phyloP scores from a whole-genome alignment of 2,888 invertebrate species.

The Hololepta plana region DNA sequence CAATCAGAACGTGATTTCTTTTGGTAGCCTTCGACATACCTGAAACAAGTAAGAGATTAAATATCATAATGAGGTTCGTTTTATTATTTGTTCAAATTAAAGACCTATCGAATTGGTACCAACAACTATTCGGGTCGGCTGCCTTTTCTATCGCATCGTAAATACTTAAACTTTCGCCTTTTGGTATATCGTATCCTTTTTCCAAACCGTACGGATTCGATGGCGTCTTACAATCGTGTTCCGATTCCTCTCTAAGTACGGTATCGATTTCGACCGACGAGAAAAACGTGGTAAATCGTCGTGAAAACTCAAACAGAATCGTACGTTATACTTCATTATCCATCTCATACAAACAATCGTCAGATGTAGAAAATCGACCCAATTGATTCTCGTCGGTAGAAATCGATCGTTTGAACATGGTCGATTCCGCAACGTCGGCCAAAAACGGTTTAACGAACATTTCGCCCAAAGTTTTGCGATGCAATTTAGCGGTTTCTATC shows the following conservation, averaged over 20 bases:
- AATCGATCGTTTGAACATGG: constrained; percentile 94
- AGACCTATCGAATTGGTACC: constrained; percentile 15
- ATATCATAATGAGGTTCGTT: too few species aligned
- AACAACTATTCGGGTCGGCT: constrained; percentile 16
- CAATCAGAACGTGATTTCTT: too few species aligned
- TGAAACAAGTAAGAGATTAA: too few species aligned
- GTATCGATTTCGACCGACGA: constrained; percentile 89
- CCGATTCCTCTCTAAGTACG: constrained; percentile 81
- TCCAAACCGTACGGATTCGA: constrained; percentile 84
- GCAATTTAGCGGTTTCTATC: too few species aligned
- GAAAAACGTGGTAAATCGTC: constrained; percentile 97
- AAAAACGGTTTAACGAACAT: constrained; percentile 54
- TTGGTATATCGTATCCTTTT: constrained; percentile 62
- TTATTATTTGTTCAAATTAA: too few species aligned
- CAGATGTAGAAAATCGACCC: constrained; percentile 96
- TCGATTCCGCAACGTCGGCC: constrained; percentile 86
- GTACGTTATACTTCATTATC: constrained; percentile 53
- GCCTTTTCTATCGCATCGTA: constrained; percentile 48
- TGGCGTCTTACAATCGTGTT: constrained; percentile 72
- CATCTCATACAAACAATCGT: constrained; percentile 89
- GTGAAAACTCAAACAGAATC: constrained; percentile 93
- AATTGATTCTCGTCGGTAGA: constrained; percentile 80
- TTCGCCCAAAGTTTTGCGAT: constrained; percentile 41
- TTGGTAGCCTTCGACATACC: too few species aligned
- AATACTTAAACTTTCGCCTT: constrained; percentile 66